Evolutionary conservation across 2,888 invertebrate genomes (phyloP).

Genomic region (Troilus luridus): DNA sequence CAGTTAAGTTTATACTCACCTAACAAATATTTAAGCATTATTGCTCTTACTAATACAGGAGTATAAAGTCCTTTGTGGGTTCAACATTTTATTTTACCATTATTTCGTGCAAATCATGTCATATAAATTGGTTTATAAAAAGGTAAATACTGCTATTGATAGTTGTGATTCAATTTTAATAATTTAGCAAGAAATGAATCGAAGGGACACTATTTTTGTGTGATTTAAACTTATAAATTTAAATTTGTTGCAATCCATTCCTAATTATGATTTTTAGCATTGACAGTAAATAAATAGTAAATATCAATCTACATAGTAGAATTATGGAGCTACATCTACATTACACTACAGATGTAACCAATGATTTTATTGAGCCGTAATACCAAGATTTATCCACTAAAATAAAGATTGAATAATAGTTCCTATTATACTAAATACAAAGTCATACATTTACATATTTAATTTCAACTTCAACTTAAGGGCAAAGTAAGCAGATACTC

Average conservation of each 20-base stretch:
- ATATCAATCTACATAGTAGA: not conserved
- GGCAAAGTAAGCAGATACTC: slow-evolving; percentile 86
- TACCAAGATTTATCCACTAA: slow-evolving; percentile 7
- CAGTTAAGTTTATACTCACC: not conserved
- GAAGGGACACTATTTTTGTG: not conserved
- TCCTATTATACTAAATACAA: not conserved
- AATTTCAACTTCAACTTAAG: slow-evolving; percentile 69
- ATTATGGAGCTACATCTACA: not conserved
- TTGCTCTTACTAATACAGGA: not conserved
- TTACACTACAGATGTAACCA: not conserved
- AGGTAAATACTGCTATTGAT: slow-evolving; percentile 15
- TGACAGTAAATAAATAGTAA: not conserved
- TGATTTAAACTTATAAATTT: not conserved
- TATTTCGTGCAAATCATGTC: not conserved
- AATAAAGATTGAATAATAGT: not conserved
- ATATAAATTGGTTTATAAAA: not conserved
- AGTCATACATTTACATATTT: slow-evolving; percentile 60
- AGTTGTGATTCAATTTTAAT: not conserved
- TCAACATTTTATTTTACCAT: not conserved
- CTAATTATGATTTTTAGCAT: not conserved
- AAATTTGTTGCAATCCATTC: not conserved
- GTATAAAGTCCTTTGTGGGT: not conserved
- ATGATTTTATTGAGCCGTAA: slow-evolving; percentile 42
- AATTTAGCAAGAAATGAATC: not conserved
- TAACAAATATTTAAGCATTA: slow-evolving; percentile 20